Evolutionary conservation across 2,113 vertebrate species (phyloP).

Genomic region (Ailuropoda melanoleuca): DNA sequence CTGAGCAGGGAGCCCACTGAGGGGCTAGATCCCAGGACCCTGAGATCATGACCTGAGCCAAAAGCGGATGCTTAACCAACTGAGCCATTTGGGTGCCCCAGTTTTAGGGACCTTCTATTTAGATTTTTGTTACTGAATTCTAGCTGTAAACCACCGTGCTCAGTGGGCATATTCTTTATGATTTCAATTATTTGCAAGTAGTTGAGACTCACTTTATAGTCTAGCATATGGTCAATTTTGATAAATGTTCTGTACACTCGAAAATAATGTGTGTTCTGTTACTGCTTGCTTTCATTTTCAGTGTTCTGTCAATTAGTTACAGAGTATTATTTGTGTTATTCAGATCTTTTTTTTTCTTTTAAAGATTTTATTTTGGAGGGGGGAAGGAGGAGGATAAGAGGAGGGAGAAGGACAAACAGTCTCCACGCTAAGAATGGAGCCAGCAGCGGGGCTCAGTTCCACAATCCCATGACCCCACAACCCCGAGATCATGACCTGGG

Average conservation of each 20-base stretch:
- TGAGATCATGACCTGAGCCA: neutral
- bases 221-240: neutral
- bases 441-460: neutral
- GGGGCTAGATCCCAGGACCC: neutral
- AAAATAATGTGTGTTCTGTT: neutral
- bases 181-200: neutral
- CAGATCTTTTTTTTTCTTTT: neutral
- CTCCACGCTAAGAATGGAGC: neutral
- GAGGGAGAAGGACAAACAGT: neutral
- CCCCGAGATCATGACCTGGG: neutral
- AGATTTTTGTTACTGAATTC: neutral
- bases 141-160: neutral
- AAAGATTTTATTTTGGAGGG: neutral
- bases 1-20: neutral
- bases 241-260: neutral
- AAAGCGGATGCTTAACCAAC: neutral
- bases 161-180: neutral
- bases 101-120: neutral
- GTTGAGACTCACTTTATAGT: neutral
- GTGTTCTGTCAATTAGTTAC: neutral
- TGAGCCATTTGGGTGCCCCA: neutral
- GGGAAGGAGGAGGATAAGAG: neutral
- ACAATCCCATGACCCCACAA: neutral
- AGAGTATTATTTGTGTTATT: neutral
- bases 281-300: neutral